Conservation (phyloP, 2,113 vertebrate species). For the Poeciliopsis prolifica region DNA sequence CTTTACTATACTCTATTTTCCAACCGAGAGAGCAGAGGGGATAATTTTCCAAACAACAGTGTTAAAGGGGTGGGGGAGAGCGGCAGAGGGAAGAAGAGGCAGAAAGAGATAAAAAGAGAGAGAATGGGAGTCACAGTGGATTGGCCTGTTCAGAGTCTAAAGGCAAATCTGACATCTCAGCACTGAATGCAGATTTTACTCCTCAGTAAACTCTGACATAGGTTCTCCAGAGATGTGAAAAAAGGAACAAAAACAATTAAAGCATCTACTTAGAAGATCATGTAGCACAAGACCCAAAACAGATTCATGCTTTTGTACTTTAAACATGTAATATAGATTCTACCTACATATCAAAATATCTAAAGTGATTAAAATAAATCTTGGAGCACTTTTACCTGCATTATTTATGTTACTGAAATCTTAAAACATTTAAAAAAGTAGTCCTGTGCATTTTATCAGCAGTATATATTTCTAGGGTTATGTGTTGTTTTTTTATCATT, state of each 20-base stretch:
- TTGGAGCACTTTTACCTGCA: background rate
- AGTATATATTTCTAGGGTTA: background rate
- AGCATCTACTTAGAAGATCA: slow-evolving; percentile 1
- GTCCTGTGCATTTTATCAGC: background rate
- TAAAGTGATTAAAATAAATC: background rate
- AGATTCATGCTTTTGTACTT: slow-evolving; percentile 3
- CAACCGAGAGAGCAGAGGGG: slow-evolving; percentile 64
- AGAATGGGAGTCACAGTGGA: slow-evolving; percentile 36
- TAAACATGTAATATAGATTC: background rate
- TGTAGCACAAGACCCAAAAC: slow-evolving; percentile 14
- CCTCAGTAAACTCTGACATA: slow-evolving; percentile 37
- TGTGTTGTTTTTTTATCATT: slow-evolving; percentile 14
- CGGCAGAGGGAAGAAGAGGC: slow-evolving; percentile 50
- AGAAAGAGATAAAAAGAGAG: slow-evolving; percentile 51
- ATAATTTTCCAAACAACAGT: slow-evolving; percentile 78
- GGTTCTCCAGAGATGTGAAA: background rate
- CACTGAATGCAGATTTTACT: slow-evolving; percentile 47
- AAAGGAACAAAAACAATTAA: background rate
- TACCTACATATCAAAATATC: background rate
- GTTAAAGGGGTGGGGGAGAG: slow-evolving; percentile 50
- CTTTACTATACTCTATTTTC: slow-evolving; percentile 62
- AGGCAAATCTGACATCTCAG: slow-evolving; percentile 41
- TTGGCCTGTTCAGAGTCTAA: slow-evolving; percentile 50
- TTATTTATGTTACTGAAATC: slow-evolving; percentile 13
- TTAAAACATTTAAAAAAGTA: slow-evolving; percentile 3